Evolutionary conservation across 1,140 invertebrate genomes (phyloP), one percentile per base, ranked within the genome.

Genomic region (Onthophagus taurus): DNA sequence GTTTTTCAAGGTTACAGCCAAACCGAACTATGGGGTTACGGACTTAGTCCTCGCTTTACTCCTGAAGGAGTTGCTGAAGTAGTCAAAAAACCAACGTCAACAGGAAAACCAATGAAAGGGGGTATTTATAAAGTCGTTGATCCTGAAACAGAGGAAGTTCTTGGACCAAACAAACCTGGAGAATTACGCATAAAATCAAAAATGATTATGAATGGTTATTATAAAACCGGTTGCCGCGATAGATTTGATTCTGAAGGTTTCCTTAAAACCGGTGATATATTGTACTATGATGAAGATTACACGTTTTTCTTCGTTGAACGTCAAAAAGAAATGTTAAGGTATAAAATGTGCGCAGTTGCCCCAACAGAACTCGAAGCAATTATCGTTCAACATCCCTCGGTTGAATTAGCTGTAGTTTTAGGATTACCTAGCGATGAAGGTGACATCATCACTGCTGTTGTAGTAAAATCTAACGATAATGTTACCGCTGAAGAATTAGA

Each of bases 291-390:
- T 49, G 66, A 77, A 42, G 69, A 80, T n/a, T 72, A 71, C 0
- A 74, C 70, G 36, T 69, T 85, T 18, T 80, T 66, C 47, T 70
- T 85, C 26, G 70, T 78, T 7, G 81, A 81, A 45, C 65, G 84
- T 36, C 59, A 83, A 20, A 85, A 84, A 49, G 81, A 84, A 53
- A 66, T 85, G 14, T 81, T 85, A 39, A 85, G 85, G 63, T 82
- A 77, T 31, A 72, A 71, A 55, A 71, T 66, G 21, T 57, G 51
- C n/a, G 41, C 69, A 64, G 64, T 71, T 31, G 64, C 65, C 4
- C 69, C 68, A 16, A 58, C 63, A 0, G 65, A 67, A 51, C 70
- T 88, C 11, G 84, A 88, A 60, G 66, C 64, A 19, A 55, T 85
- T 4, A 66, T 88, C 7, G 52, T 75, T 3, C 61, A 64, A 13